Conservation (phyloP, 2,888 invertebrate species). For the Ichneumoninae sp. region DNA sequence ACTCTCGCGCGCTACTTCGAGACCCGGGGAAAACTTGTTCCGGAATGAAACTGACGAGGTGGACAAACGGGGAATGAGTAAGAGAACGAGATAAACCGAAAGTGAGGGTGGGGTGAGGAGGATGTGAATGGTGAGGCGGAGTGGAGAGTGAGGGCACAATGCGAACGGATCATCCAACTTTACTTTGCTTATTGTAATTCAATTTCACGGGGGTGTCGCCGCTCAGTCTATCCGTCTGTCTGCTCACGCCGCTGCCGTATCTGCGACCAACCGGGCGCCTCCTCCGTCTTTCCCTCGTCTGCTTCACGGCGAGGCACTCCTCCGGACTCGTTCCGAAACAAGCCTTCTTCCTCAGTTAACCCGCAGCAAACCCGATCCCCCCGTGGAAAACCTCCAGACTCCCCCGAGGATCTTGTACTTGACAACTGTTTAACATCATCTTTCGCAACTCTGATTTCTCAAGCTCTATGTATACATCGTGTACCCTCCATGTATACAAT, state of each 20-base stretch:
- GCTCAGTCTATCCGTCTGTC: slow-evolving; percentile 35
- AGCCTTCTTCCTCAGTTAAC: slow-evolving; percentile 70
- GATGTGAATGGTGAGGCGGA: slow-evolving; percentile 61
- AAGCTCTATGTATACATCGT: not conserved
- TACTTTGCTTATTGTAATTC: slow-evolving; percentile 82
- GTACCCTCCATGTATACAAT: not conserved
- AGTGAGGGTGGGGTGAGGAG: slow-evolving; percentile 7
- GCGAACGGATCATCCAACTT: slow-evolving; percentile 81
- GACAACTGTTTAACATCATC: slow-evolving; percentile 81
- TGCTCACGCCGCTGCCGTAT: slow-evolving; percentile 42
- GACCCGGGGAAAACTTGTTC: slow-evolving; percentile 78
- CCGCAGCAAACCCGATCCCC: slow-evolving; percentile 12
- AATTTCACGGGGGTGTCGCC: slow-evolving; percentile 78
- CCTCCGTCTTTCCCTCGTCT: slow-evolving; percentile 68
- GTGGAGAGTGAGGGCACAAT: slow-evolving; percentile 78
- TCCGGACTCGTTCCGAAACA: slow-evolving; percentile 6
- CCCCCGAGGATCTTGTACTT: slow-evolving; percentile 74
- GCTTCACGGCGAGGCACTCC: slow-evolving; percentile 44
- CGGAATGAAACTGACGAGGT: slow-evolving; percentile 71
- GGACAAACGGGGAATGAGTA: slow-evolving; percentile 61
- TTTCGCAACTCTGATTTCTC: slow-evolving; percentile 72
- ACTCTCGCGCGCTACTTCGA: slow-evolving; percentile 72
- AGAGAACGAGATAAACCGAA: slow-evolving; percentile 64
- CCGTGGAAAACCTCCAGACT: slow-evolving; percentile 21
- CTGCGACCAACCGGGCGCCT: slow-evolving; percentile 8